Evolutionary conservation across 2,113 vertebrate species (phyloP).

Genomic region (Trogon surrucura): DNA sequence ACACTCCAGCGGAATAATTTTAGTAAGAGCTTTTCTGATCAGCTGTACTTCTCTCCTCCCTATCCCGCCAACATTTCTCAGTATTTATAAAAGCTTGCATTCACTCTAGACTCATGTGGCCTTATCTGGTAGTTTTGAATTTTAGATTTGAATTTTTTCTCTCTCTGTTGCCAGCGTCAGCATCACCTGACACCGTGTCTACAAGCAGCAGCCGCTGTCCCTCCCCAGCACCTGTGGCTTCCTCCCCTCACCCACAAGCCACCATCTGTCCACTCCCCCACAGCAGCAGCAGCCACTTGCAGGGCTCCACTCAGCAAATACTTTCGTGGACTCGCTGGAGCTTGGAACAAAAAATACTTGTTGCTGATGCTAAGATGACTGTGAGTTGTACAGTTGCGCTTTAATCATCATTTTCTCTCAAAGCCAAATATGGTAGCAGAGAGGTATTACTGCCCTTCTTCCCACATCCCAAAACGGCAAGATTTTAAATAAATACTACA

Average conservation of each 20-base stretch:
- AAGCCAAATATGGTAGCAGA: neutral
- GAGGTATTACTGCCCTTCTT: neutral
- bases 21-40: neutral
- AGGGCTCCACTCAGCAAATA: neutral
- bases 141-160: neutral
- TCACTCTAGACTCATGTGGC: neutral
- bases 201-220: neutral
- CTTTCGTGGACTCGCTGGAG: neutral
- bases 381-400: neutral
- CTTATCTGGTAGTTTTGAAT: neutral
- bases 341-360: slow-evolving; percentile 2
- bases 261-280: slow-evolving; percentile 24
- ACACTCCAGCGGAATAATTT: neutral
- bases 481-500: slow-evolving; percentile 25
- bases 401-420: neutral
- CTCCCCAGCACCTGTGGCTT: neutral
- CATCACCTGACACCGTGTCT: neutral
- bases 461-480: neutral
- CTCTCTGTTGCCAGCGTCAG: neutral
- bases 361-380: slow-evolving; percentile 11
- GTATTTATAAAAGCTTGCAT: neutral
- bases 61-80: neutral
- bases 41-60: neutral
- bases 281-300: neutral
- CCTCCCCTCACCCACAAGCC: neutral